Evolutionary conservation across 2,113 vertebrate genomes (phyloP).

Genomic region (Mus pahari): DNA sequence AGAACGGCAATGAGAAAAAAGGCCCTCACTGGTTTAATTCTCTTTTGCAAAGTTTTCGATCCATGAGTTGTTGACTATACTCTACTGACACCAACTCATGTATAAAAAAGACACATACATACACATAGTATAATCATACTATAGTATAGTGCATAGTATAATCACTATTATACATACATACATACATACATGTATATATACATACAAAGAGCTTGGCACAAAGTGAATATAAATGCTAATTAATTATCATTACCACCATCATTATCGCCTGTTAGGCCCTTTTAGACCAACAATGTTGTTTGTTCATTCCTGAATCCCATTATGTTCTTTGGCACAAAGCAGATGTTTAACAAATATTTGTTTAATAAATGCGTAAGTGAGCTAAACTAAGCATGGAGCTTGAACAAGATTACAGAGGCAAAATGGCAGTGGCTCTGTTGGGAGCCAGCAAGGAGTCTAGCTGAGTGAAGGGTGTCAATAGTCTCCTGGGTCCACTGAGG

Average conservation of each 20-base stretch:
- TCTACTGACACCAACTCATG: neutral
- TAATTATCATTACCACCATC: neutral
- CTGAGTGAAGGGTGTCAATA: neutral
- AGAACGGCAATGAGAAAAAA: too few species aligned
- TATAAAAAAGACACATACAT: neutral
- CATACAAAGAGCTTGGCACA: neutral
- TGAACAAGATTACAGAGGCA: neutral
- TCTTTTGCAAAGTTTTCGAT: neutral
- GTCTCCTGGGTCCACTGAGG: rapidly evolving
- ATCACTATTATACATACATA: neutral
- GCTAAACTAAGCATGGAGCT: neutral
- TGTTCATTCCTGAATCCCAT: neutral
- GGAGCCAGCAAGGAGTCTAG: neutral
- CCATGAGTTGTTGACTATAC: neutral
- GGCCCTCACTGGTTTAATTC: neutral
- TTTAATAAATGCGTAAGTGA: neutral
- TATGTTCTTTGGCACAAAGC: neutral
- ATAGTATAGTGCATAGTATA: too few species aligned
- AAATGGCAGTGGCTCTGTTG: neutral
- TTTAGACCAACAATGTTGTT: neutral
- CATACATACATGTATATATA: neutral
- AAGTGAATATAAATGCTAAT: neutral
- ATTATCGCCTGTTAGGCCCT: neutral
- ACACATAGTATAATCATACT: too few species aligned
- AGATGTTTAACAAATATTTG: neutral